phyloP scores from a whole-genome alignment of 2,113 vertebrate genomes.

The Myiozetetes cayanensis region DNA sequence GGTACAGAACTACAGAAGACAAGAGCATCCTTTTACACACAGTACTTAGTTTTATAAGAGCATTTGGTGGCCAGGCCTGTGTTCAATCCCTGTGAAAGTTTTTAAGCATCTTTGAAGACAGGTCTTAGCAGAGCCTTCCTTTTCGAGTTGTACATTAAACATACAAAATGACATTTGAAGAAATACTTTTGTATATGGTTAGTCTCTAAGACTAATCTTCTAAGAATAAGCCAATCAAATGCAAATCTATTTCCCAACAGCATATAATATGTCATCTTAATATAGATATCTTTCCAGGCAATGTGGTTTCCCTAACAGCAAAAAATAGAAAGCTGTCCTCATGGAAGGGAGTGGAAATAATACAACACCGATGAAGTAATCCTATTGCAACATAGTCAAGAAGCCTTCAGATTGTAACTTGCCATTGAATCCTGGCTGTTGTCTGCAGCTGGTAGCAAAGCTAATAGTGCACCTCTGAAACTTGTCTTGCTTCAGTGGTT shows the following conservation, averaged over 20 bases:
- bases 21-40: background rate
- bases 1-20: background rate
- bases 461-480: background rate
- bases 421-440: background rate
- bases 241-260: constrained; percentile 4
- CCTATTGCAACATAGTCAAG: background rate
- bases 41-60: background rate
- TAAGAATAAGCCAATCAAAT: background rate
- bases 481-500: background rate
- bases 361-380: background rate
- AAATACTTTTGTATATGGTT: background rate
- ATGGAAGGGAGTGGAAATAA: background rate
- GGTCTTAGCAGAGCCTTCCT: background rate
- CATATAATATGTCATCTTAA: background rate
- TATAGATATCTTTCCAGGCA: background rate
- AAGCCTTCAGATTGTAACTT: background rate
- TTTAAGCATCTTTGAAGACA: background rate
- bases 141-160: background rate
- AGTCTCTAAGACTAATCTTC: background rate
- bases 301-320: background rate
- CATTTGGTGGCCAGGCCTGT: background rate
- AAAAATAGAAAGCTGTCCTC: background rate
- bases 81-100: background rate
- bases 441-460: background rate
- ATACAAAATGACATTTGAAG: background rate